These are phyloP conservation scores for Strix aluco DNA, from an alignment of 2,113 vertebrate species.

Conservation along the genomic window DNA sequence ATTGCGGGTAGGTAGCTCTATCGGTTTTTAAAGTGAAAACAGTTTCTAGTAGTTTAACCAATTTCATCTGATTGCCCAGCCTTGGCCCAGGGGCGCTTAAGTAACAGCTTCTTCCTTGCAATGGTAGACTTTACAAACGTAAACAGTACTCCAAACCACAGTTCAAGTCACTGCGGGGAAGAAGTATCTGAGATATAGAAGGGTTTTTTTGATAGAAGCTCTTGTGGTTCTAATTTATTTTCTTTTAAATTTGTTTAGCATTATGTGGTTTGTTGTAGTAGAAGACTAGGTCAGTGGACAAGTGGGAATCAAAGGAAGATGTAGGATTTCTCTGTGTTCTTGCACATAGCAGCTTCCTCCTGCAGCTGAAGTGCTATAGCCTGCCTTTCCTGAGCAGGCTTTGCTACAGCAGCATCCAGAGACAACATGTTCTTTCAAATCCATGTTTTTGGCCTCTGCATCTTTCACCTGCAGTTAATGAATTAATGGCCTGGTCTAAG, in stretches of 20 bases:
- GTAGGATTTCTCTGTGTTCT: rapidly evolving
- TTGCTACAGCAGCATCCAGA: not conserved
- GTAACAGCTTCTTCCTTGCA: not conserved
- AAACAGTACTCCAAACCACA: not conserved
- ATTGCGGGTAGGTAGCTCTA: not conserved
- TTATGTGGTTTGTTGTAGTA: too few relatives aligned
- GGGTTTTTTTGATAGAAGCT: too few relatives aligned
- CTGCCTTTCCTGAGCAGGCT: not conserved
- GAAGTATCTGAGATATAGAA: too few relatives aligned
- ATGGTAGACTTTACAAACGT: not conserved
- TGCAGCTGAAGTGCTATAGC: not conserved
- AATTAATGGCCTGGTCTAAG: not conserved
- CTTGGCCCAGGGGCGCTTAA: not conserved
- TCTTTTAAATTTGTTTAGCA: too few relatives aligned
- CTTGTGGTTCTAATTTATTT: too few relatives aligned
- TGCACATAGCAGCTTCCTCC: not conserved
- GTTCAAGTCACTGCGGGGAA: not conserved
- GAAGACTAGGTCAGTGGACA: too few relatives aligned
- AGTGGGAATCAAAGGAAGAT: not conserved
- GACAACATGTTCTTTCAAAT: not conserved
- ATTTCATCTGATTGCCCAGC: not conserved
- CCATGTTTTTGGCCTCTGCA: not conserved
- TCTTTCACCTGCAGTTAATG: not conserved
- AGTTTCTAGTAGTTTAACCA: not conserved
- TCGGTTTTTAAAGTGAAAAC: not conserved